Evolutionary conservation across 2,888 invertebrate species (phyloP), one percentile per base, ranked within the genome.

Genomic region (Trissonchulus sp.): DNA sequence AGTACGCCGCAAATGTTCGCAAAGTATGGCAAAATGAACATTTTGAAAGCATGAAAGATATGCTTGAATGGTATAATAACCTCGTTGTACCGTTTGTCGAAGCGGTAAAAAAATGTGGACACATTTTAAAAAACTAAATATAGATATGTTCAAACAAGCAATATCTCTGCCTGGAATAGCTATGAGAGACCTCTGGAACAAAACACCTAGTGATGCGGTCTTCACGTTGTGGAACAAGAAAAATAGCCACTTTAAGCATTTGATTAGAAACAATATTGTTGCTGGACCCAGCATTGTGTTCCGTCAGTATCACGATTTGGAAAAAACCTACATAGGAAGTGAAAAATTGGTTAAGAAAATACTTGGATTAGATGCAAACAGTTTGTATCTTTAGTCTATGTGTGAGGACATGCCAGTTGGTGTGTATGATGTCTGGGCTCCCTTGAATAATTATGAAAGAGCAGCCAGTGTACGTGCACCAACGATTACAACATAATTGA

Each of bases 81-180:
- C 62, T 60, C 18, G 73, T 63, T 35, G 63, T 74, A 35, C 74
- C 18, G 2, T 78, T 77, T 48, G 74, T 79, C 2, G 75, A 72
- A 71, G 78, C 78, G 35, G 73, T 74, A 2, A 48, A 1, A 75
- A 63, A 76, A 80, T 80, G 71, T 77, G 77, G 33, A 73, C 65
- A 8, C 69, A 15, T 18, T 78, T 69, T 1, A 78, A 36, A 8
- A 8, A 28, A 33, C 33, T 34, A 3, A 28, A 28, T 8, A 33
- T 71, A 8, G 71, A 71, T 38, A 71, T 71, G 18, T 71, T 71
- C 30, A 63, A 37, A 75, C 65, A 3, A 72, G 76, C 62, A 79
- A 48, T 15, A 73, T 75, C 15, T 77, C 77, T 15, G 76, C 8
- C 36, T 76, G 79, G 15, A 72, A 48, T 62, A 36, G 28, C 1